Evolutionary conservation across 2,797 vertebrate species (phyloP).

Genomic region (Aeoliscus strigatus): DNA sequence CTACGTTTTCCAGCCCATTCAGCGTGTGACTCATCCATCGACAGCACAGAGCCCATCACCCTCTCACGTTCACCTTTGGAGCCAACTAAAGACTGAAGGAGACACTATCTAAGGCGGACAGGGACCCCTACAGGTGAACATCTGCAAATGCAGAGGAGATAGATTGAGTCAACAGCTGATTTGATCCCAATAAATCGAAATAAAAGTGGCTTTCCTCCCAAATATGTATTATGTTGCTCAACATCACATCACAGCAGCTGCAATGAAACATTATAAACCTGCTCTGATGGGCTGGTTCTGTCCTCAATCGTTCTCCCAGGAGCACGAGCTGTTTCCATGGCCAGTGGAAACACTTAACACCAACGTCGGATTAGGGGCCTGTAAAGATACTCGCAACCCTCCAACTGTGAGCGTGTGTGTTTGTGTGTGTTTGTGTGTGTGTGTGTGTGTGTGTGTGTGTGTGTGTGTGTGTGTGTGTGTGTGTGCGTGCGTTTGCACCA

Average conservation of each 20-base stretch:
- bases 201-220: background rate
- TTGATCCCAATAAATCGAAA: background rate
- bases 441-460: too few relatives aligned
- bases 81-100: background rate
- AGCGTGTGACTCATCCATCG: constrained; percentile 59
- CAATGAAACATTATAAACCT: background rate
- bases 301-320: constrained; percentile 7
- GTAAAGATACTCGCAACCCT: constrained; percentile 33
- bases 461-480: too few relatives aligned
- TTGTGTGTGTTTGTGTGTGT: too few relatives aligned
- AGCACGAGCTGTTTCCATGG: constrained; percentile 14
- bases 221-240: too few relatives aligned
- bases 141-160: constrained; percentile 17
- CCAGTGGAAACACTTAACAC: constrained; percentile 39
- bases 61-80: constrained; percentile 1
- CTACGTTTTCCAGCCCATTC: constrained; percentile 31
- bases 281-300: background rate
- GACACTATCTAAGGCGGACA: constrained; percentile 24
- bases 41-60: constrained; percentile 7
- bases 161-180: background rate
- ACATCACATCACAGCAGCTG: background rate
- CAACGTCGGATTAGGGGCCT: constrained; percentile 29
- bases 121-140: constrained; percentile 56
- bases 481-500: too few relatives aligned
- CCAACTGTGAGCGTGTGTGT: too few relatives aligned